phyloP scores from a whole-genome alignment of 1,140 invertebrate genomes.

The Drosophila ogumai region DNA sequence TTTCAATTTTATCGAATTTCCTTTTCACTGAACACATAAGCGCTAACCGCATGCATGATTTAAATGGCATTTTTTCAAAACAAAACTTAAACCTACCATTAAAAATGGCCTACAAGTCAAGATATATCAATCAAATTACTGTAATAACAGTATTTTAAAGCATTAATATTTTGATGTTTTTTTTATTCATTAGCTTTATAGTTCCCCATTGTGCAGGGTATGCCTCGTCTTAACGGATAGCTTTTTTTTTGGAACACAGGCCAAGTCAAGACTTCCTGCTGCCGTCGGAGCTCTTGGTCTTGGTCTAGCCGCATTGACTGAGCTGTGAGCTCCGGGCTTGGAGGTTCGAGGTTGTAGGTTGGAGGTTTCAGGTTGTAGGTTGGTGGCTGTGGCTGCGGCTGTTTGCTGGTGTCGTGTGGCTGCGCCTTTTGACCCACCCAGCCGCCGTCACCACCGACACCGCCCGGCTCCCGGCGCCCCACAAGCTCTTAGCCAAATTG shows the following conservation, averaged over 20 bases:
- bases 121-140: not conserved
- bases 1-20: conserved; percentile 7
- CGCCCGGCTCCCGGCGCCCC: conserved; percentile 20
- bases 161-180: not conserved
- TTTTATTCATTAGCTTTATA: no score
- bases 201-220: not conserved
- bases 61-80: not conserved
- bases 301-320: conserved; percentile 50
- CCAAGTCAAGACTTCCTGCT: conserved; percentile 28
- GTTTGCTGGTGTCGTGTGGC: conserved; percentile 60
- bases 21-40: not conserved
- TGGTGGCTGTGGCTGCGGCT: conserved; percentile 49
- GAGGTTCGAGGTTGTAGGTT: conserved; percentile 7
- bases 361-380: conserved; percentile 8
- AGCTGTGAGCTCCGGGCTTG: conserved; percentile 1
- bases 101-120: no score
- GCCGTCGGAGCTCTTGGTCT: conserved; percentile 41
- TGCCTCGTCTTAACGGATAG: not conserved
- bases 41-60: conserved; percentile 1
- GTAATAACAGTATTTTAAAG: not conserved
- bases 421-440: conserved; percentile 77
- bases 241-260: not conserved
- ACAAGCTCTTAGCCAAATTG: conserved; percentile 79
- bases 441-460: conserved; percentile 14
- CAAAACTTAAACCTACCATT: not conserved